These are phyloP conservation scores for Tragopan temminckii DNA, from an alignment of 2,797 vertebrate species.

Conservation along the genomic window DNA sequence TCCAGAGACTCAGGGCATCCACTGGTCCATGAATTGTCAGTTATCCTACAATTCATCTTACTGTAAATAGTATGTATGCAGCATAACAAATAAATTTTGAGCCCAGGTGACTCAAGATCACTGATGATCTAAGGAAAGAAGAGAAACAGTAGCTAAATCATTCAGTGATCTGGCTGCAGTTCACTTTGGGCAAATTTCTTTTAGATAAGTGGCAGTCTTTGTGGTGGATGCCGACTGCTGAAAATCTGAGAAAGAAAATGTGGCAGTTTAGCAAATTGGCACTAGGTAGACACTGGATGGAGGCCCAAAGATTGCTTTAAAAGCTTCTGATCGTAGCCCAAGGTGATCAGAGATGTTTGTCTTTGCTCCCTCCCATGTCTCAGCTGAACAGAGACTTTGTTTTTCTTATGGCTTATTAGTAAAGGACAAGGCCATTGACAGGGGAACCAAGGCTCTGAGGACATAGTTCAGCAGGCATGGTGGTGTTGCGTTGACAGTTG, in stretches of 20 bases:
- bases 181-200: not conserved
- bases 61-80: not conserved
- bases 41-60: not conserved
- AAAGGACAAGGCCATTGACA: not conserved
- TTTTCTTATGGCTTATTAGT: not conserved
- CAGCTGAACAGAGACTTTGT: not conserved
- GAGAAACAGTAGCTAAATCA: not conserved
- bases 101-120: not conserved
- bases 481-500: no score
- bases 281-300: not conserved
- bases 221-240: not conserved
- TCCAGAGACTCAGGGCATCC: not conserved
- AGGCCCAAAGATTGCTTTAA: not conserved
- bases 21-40: not conserved
- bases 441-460: not conserved
- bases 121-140: not conserved
- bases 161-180: not conserved
- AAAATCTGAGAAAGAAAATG: not conserved
- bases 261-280: not conserved
- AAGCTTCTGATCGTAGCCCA: not conserved
- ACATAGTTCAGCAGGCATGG: no score
- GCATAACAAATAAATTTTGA: not conserved
- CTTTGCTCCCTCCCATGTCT: not conserved
- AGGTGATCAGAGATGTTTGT: not conserved
- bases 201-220: not conserved